Base-by-base conservation (phyloP, 1,140 invertebrate genomes). In the Drepana arcuata region DNA sequence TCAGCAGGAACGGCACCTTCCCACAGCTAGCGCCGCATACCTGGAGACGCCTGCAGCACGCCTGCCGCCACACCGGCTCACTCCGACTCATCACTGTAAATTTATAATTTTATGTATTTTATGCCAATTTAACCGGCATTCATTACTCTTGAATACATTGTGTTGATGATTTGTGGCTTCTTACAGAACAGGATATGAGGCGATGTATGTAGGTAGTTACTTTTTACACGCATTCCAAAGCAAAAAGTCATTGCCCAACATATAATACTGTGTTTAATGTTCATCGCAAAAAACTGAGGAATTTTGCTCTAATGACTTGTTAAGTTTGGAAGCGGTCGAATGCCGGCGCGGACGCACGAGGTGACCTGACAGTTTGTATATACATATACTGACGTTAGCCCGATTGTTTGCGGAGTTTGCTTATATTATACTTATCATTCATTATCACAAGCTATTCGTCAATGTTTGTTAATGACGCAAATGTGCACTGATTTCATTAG, bases 1-100 rank as follows among this genome's bases (percentile, higher is more conserved):
- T 82, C 30, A 81, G 81, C 48, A 62, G 72, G 28, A 83, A 81
- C 37, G 80, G 82, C 27, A 84, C 82, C 16, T 84, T 84, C 46
- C 82, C 83, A 2, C 83, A 83, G 45, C 82, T 78, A 27, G 64
- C 79, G 2, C 73, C 74, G 13, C 67, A 74, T 40, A 77, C 69
- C 1, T 77, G 67, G 73, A 72, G 68, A 31, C 66, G 74, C 0
- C 49, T 78, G 39, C 78, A 78, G 45, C 56, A 74, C 14, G 65
- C 72, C 14, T 64, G 53, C 41, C 57, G 68, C 32, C 58, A 60
- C 32, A 74, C 65, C 9, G 74, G 74, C 45, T 81, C 74, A 2
- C 39, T 81, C 28, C 52, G 63, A 12, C 48, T 75, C 0, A 66
- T 79, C 40, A 73, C 74, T 34, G 77, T 81, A 81, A 78, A 78